Evolutionary conservation across 2,888 invertebrate genomes (phyloP).

Genomic region (Portevinia maculata): DNA sequence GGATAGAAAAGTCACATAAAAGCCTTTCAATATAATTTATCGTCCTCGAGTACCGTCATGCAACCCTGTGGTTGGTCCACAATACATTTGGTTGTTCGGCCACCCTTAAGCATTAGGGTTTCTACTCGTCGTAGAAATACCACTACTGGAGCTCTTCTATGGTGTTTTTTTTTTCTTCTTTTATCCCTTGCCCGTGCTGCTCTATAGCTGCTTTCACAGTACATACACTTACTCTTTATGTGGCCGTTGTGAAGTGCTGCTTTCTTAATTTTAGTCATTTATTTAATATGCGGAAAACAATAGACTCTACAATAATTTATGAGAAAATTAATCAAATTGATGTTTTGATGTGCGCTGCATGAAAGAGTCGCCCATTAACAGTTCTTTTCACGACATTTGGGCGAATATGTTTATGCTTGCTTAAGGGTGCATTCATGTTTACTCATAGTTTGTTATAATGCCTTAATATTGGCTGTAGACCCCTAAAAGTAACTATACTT

Average conservation of each 20-base stretch:
- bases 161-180: conserved; percentile 21
- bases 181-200: conserved; percentile 13
- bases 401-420: neutral
- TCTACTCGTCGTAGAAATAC: conserved; percentile 19
- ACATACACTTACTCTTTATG: neutral
- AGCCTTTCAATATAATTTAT: conserved; percentile 72
- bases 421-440: neutral
- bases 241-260: conserved; percentile 13
- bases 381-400: neutral
- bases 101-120: neutral
- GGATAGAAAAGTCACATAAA: conserved; percentile 68
- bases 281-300: conserved; percentile 77
- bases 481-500: too few relatives aligned
- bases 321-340: conserved; percentile 78
- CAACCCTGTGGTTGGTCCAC: conserved; percentile 46
- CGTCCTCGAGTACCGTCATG: conserved; percentile 22
- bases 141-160: conserved; percentile 32
- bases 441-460: too few relatives aligned
- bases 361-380: conserved; percentile 12
- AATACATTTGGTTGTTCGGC: conserved; percentile 37
- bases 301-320: conserved; percentile 76
- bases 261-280: conserved; percentile 69
- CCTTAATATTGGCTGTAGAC: too few relatives aligned
- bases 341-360: conserved; percentile 66
- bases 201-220: conserved; percentile 10